Evolutionary conservation across 2,888 invertebrate genomes (phyloP).

Genomic region (Magallana nippona): DNA sequence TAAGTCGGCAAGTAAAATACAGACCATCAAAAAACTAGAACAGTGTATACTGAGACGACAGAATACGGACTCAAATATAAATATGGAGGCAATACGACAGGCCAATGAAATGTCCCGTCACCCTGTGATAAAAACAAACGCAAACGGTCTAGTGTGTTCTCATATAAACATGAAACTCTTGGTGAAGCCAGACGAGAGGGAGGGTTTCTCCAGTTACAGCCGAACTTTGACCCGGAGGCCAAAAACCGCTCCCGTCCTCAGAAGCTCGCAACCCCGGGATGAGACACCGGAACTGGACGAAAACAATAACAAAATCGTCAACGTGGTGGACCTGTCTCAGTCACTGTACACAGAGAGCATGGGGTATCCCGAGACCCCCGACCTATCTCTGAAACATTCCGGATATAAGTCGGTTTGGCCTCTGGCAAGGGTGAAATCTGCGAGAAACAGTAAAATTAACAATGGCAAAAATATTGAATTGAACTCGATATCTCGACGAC

Average conservation of each 20-base stretch:
- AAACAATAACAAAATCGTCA: constrained; percentile 6
- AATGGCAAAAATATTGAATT: constrained; percentile 45
- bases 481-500: constrained; percentile 49
- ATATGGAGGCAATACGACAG: constrained; percentile 35
- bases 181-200: constrained; percentile 1
- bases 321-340: constrained; percentile 45
- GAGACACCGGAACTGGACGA: constrained; percentile 14
- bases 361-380: constrained; percentile 53
- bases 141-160: constrained; percentile 56
- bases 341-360: constrained; percentile 31
- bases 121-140: constrained; percentile 42
- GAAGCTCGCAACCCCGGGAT: background rate
- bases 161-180: constrained; percentile 60
- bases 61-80: constrained; percentile 48
- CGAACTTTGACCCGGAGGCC: constrained; percentile 39
- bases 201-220: constrained; percentile 34
- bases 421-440: constrained; percentile 60
- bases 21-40: constrained; percentile 48
- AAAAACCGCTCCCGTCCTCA: constrained; percentile 44
- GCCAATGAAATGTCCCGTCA: constrained; percentile 40
- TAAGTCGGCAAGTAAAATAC: constrained; percentile 46
- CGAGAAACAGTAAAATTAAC: constrained; percentile 54
- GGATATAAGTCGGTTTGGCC: constrained; percentile 67
- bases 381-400: constrained; percentile 55
- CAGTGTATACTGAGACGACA: constrained; percentile 44